These are phyloP conservation scores for Diplogasteroides magnus DNA, from an alignment of 1,140 invertebrate species.

Conservation along the genomic window DNA sequence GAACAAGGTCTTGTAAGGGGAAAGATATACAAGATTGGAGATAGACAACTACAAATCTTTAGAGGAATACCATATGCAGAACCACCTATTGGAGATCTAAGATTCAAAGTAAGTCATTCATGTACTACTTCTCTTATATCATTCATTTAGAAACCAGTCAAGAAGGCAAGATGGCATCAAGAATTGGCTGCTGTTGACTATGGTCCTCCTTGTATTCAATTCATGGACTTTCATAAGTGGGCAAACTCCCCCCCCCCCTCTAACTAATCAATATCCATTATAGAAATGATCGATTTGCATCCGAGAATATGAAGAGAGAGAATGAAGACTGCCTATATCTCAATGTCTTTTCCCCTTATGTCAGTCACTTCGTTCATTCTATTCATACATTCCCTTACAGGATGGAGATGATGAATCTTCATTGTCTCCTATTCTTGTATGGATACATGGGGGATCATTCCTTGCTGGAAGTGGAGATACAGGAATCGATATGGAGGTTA, in stretches of 20 bases:
- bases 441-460: conserved; percentile 94
- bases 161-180: conserved; percentile 49
- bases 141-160: conserved; percentile 46
- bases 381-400: conserved; percentile 35
- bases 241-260: too few relatives aligned
- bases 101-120: conserved; percentile 27
- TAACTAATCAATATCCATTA: too few relatives aligned
- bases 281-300: conserved; percentile 44
- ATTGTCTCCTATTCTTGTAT: conserved; percentile 86
- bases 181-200: conserved; percentile 51
- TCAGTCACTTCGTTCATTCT: too few relatives aligned
- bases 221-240: conserved; percentile 56
- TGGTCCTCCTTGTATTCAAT: conserved; percentile 51
- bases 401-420: conserved; percentile 63
- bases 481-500: conserved; percentile 44
- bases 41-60: conserved; percentile 51
- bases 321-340: conserved; percentile 92
- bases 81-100: conserved; percentile 38
- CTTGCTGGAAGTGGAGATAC: conserved; percentile 73
- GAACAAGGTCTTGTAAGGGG: conserved; percentile 52
- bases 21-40: conserved; percentile 53
- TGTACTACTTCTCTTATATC: background rate
- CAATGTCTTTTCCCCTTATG: conserved; percentile 73
- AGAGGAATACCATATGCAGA: conserved; percentile 51
- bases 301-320: conserved; percentile 45